These are phyloP conservation scores for Halictus quadricinctus DNA, from an alignment of 2,888 invertebrate genomes.

Conservation along the genomic window DNA sequence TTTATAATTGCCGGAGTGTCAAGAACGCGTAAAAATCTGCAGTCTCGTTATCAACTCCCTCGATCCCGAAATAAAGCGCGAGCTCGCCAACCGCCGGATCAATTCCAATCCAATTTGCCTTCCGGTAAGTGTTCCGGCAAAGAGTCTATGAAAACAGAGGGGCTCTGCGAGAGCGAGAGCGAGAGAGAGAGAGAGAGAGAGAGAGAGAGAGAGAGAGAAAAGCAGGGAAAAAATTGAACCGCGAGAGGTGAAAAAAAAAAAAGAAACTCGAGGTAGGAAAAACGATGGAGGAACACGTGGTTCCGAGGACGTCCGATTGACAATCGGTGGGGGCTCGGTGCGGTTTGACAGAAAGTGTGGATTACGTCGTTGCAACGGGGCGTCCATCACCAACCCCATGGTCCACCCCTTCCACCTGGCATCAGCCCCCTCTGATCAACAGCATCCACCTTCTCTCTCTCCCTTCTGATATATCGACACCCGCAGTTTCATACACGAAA, in stretches of 20 bases:
- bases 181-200: not conserved
- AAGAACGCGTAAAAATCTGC: slow-evolving; percentile 1
- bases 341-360: slow-evolving; percentile 65
- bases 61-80: not conserved
- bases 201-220: not conserved
- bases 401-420: slow-evolving; percentile 46
- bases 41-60: not conserved
- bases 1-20: not conserved
- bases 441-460: slow-evolving; percentile 51
- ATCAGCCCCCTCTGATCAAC: slow-evolving; percentile 59
- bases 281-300: not conserved
- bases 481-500: slow-evolving; percentile 65
- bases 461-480: slow-evolving; percentile 44
- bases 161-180: not conserved
- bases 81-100: not conserved
- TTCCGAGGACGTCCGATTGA: slow-evolving; percentile 33
- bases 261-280: not conserved
- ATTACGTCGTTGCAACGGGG: slow-evolving; percentile 66
- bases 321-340: slow-evolving; percentile 42
- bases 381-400: slow-evolving; percentile 68
- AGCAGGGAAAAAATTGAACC: not conserved
- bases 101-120: slow-evolving; percentile 4
- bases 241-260: slow-evolving; percentile 4
- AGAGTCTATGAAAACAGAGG: slow-evolving; percentile 4
- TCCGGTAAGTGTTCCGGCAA: slow-evolving; percentile 5